phyloP scores from a whole-genome alignment of 2,888 invertebrate genomes.

The Zele albiditarsus region DNA sequence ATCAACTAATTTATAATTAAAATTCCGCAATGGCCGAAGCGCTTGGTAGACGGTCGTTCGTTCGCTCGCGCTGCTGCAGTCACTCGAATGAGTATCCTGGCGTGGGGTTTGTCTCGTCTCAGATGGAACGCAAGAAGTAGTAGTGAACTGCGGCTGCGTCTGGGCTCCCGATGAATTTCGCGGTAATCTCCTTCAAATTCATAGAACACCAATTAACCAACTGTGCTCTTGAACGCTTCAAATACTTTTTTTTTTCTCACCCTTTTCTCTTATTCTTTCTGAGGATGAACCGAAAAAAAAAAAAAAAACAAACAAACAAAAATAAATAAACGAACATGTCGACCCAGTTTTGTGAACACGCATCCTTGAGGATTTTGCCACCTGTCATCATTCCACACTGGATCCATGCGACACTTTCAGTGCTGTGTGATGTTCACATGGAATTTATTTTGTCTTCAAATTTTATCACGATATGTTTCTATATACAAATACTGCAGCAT shows the following conservation, averaged over 20 bases:
- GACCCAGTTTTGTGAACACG: constrained; percentile 57
- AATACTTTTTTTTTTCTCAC: constrained; percentile 33
- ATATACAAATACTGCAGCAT: constrained; percentile 32
- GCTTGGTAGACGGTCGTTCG: constrained; percentile 52
- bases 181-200: constrained; percentile 70
- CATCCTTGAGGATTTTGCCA: constrained; percentile 22
- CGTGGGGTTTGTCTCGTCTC: constrained; percentile 1
- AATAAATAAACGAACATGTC: background rate
- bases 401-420: constrained; percentile 41
- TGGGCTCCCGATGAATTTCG: constrained; percentile 62
- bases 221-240: constrained; percentile 52
- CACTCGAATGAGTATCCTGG: background rate
- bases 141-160: constrained; percentile 54
- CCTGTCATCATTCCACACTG: constrained; percentile 41
- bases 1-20: constrained; percentile 74
- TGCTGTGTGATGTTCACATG: background rate
- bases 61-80: constrained; percentile 17
- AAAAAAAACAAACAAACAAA: constrained; percentile 48
- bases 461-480: constrained; percentile 26
- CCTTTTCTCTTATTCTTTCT: constrained; percentile 33
- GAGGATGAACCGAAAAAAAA: constrained; percentile 38
- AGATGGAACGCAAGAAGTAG: constrained; percentile 57
- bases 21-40: constrained; percentile 66
- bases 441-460: constrained; percentile 32
- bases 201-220: constrained; percentile 72